Base-by-base conservation (phyloP, 2,797 vertebrate species). In the Anniella stebbinsi region DNA sequence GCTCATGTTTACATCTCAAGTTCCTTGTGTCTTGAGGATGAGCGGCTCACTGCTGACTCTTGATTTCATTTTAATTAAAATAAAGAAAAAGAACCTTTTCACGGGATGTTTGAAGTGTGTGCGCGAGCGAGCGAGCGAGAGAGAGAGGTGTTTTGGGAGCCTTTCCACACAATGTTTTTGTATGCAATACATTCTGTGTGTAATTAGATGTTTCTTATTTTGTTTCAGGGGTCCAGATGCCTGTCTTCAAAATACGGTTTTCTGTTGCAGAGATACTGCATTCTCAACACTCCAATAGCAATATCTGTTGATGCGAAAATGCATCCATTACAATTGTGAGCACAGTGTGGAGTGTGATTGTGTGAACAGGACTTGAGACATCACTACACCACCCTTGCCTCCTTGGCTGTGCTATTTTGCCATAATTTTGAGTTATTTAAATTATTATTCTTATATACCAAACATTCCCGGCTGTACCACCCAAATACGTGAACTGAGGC, bases 11-110 rank as follows among this genome's bases (percentile, higher is more conserved):
- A 0, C 48, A 80, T 0, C 84, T 70, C 72, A 91, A 67, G 87
- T 63, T 82, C 87, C 81, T 1, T 38, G 89, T 54, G 63, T 93
- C 51, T 17, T 51, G 87, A 92, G 90, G 88, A 87, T 0, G 6
- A 60, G 88, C 80, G 87, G 87, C 23, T 89, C n/a, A 7, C 77
- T 60, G 21, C 75, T 93, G 87, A 92, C 10, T 69, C 90, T 72
- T 11, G 89, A 94, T 95, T 95, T 95, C 92, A 93, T 91, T 94
- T 93, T 94, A 94, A 94, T 95, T 93, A 95, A 86, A 93, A 54
- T 87, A 90, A 77, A 87, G 76, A 78, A 70, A 63, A 87, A 86
- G 15, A 91, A 91, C n/a, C 94, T 92, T 92, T 70, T 87, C 89
- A 87, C 91, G 94, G 93, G 93, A 93, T 93, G 91, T 30, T 63